Conservation (phyloP, 2,113 vertebrate genomes). For the Eublepharis macularius region DNA sequence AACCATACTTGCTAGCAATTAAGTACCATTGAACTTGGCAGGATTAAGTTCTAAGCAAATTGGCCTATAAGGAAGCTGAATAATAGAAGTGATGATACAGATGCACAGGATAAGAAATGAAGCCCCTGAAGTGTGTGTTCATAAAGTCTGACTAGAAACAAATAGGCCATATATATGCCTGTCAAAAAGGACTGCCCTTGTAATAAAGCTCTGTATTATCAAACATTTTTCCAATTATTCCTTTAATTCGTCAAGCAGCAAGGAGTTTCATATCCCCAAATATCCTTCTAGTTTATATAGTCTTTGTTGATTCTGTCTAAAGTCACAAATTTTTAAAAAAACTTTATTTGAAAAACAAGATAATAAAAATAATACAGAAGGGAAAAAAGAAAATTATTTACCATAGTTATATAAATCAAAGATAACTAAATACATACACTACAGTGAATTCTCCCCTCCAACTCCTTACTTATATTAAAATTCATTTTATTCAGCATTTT, state of each 20-base stretch:
- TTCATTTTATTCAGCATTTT: no score
- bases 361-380: no score
- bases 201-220: background rate
- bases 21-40: no score
- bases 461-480: no score
- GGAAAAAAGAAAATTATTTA: no score
- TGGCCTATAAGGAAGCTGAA: slow-evolving; percentile 45
- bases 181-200: background rate
- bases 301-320: no score
- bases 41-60: background rate
- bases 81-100: slow-evolving; percentile 46
- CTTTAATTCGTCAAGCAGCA: background rate
- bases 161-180: background rate
- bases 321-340: no score
- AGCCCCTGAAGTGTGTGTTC: background rate
- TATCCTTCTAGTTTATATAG: no score
- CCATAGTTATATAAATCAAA: no score
- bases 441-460: no score
- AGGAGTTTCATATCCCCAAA: background rate
- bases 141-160: background rate
- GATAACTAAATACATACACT: no score
- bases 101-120: rapidly evolving
- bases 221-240: background rate
- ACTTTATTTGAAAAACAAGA: no score
- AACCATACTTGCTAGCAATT: background rate